Evolutionary conservation across 2,888 invertebrate genomes (phyloP).

Genomic region (Tenodera sinensis): DNA sequence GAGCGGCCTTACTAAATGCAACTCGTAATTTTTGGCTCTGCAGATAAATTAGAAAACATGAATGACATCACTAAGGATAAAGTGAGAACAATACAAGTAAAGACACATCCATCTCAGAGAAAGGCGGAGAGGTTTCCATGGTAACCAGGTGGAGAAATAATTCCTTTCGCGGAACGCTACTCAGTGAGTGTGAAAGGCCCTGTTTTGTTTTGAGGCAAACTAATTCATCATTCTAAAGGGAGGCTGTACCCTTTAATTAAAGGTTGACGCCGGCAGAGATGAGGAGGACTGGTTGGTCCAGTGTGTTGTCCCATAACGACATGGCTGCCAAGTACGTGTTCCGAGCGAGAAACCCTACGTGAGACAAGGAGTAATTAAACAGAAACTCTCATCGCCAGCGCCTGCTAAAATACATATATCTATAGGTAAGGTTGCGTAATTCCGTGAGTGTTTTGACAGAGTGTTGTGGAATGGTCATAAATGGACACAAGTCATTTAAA

Average conservation of each 20-base stretch:
- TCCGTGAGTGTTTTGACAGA: too few relatives aligned
- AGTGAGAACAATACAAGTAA: too few relatives aligned
- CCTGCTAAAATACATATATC: too few relatives aligned
- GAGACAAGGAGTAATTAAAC: neutral
- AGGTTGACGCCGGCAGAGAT: slow-evolving; percentile 19
- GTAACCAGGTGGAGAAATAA: neutral
- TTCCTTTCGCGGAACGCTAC: neutral
- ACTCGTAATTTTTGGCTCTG: too few relatives aligned
- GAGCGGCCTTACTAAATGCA: too few relatives aligned
- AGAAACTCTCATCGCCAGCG: neutral
- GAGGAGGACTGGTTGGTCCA: neutral
- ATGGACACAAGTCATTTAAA: too few relatives aligned
- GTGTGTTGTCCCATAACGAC: neutral
- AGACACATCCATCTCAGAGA: too few relatives aligned
- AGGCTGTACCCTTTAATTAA: slow-evolving; percentile 29
- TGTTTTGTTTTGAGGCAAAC: slow-evolving; percentile 16
- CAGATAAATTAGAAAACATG: too few relatives aligned
- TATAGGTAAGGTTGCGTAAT: too few relatives aligned
- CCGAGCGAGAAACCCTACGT: neutral
- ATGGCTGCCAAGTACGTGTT: neutral
- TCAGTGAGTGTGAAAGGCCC: neutral
- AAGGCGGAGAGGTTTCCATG: neutral
- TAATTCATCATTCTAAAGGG: slow-evolving; percentile 33
- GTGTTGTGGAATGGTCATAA: too few relatives aligned
- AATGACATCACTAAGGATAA: too few relatives aligned